Conservation (phyloP, 2,888 invertebrate species). For the Ephialtes manifestator region DNA sequence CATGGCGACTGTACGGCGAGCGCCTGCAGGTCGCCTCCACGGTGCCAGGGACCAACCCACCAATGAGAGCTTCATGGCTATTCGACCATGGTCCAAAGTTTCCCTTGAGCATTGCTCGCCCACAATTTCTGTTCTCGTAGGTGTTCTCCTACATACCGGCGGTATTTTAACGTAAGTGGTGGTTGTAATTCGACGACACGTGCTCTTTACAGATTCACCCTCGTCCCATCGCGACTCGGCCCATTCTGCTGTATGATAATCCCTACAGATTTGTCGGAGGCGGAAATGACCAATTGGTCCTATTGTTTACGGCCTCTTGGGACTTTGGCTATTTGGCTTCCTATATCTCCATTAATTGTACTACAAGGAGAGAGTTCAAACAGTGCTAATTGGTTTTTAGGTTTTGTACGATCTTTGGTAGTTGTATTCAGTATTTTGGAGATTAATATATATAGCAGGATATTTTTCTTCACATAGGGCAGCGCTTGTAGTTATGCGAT, state of each 20-base stretch:
- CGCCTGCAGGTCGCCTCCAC: conserved; percentile 30
- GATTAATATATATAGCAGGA: too few relatives aligned
- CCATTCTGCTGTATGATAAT: neutral
- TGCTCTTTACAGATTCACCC: neutral
- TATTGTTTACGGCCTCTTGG: neutral
- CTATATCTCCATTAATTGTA: neutral
- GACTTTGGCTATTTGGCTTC: neutral
- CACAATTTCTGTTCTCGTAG: conserved; percentile 28
- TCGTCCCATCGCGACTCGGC: neutral
- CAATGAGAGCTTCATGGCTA: conserved; percentile 30
- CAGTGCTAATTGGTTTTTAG: too few relatives aligned
- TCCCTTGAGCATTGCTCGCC: conserved; percentile 24
- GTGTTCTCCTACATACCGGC: neutral
- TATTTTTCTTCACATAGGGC: too few relatives aligned
- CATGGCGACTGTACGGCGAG: conserved; percentile 48
- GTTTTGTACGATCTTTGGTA: too few relatives aligned
- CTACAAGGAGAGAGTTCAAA: neutral
- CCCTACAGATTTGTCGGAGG: neutral
- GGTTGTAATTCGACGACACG: neutral
- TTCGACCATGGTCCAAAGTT: conserved; percentile 48
- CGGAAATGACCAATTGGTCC: neutral
- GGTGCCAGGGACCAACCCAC: conserved; percentile 42
- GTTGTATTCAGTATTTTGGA: too few relatives aligned
- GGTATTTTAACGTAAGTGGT: neutral
- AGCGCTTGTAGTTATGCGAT: too few relatives aligned